Evolutionary conservation across 1,140 invertebrate genomes (phyloP).

Genomic region (Phymorhynchus buccinoides): DNA sequence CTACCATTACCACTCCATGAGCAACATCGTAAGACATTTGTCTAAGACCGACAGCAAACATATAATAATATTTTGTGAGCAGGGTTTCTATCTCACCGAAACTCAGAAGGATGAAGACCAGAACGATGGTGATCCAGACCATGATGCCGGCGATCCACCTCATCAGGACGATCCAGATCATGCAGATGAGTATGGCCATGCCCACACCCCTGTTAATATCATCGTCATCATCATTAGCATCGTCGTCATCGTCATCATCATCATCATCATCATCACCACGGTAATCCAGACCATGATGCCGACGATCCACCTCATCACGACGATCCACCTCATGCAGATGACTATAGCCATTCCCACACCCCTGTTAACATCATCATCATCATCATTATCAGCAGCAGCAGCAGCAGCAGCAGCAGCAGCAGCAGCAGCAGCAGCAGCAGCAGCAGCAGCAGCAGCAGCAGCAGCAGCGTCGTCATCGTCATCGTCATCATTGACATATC

Average conservation of each 20-base stretch:
- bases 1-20: too few relatives aligned
- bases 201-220: slow-evolving; percentile 47
- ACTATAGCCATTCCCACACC: slow-evolving; percentile 77
- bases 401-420: neutral
- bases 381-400: neutral
- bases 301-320: slow-evolving; percentile 75
- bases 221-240: neutral
- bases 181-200: slow-evolving; percentile 81
- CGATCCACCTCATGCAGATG: slow-evolving; percentile 88
- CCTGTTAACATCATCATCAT: neutral
- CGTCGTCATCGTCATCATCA: neutral
- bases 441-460: too few relatives aligned
- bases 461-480: neutral
- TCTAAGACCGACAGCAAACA: too few relatives aligned
- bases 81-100: too few relatives aligned
- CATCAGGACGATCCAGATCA: slow-evolving; percentile 91
- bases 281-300: slow-evolving; percentile 85
- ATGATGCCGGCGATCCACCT: slow-evolving; percentile 89
- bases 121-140: slow-evolving; percentile 88
- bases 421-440: neutral
- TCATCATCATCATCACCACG: neutral
- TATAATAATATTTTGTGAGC: too few relatives aligned
- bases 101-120: slow-evolving; percentile 80
- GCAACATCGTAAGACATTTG: too few relatives aligned
- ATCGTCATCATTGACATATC: slow-evolving; percentile 44